These are phyloP conservation scores for Coenonympha arcania DNA, from an alignment of 2,888 invertebrate genomes.

Conservation along the genomic window DNA sequence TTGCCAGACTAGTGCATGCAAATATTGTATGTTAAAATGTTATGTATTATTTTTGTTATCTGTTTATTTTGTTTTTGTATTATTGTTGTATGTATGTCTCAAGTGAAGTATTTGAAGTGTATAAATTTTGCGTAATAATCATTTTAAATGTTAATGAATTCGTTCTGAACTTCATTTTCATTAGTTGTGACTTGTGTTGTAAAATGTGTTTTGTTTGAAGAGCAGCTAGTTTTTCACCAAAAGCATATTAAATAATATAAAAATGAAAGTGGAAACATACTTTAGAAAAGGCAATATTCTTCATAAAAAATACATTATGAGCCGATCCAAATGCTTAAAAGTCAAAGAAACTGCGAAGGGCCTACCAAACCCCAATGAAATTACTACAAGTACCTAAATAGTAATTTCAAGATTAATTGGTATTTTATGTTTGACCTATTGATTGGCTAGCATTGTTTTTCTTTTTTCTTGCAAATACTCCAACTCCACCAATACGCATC, in stretches of 20 bases:
- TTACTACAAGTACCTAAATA: too few relatives aligned
- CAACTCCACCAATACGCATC: too few relatives aligned
- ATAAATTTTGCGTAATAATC: background rate
- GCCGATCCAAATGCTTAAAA: too few relatives aligned
- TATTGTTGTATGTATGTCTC: background rate
- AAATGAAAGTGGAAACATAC: background rate
- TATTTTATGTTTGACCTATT: too few relatives aligned
- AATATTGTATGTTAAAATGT: background rate
- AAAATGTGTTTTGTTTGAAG: background rate
- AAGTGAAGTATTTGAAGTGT: background rate
- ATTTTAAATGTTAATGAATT: background rate
- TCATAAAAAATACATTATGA: too few relatives aligned
- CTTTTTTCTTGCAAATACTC: too few relatives aligned
- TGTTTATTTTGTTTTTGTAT: background rate
- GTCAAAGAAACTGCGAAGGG: too few relatives aligned
- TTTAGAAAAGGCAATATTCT: background rate
- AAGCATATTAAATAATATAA: conserved; percentile 15
- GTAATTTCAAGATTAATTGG: too few relatives aligned
- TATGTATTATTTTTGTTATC: background rate
- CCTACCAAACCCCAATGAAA: too few relatives aligned
- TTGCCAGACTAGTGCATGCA: conserved; percentile 12
- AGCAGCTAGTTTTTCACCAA: conserved; percentile 24
- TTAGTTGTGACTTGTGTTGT: background rate
- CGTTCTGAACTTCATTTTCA: background rate
- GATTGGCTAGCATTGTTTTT: too few relatives aligned